Base-by-base conservation (phyloP, 2,888 invertebrate genomes). In the Oxycera nigricornis region DNA sequence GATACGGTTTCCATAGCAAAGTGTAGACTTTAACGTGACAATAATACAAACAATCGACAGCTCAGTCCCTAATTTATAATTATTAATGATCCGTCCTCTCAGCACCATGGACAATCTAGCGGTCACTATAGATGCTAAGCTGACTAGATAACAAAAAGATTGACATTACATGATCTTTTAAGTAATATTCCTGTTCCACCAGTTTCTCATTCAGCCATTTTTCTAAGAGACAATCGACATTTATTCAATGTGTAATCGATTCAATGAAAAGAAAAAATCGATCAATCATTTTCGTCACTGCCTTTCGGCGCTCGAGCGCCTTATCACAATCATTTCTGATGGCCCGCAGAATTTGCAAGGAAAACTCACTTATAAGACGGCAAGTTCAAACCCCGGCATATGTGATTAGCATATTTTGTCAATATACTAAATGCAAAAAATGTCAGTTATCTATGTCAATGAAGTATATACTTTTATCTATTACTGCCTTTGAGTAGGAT, bases 91-190 rank as follows among this genome's bases (percentile, higher is more conserved):
- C 11, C 30, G 17, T 59, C 59, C 59, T 28, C 30, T n/a, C 14
- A n/a, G 9, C 14, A 28, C 30, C 7, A 59, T 59, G 30, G 26
- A 59, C 59, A 59, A 6, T 59, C 59, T 24, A 14, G 26, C 59
- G 59, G 59, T 30, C 30, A 59, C 59, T 59, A 26, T 30, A n/a
- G 30, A 59, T 26, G 30, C 59, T 30, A 59, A 30, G 30, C 59
- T 28, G 17, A 59, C 24, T 9, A 24, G 24, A 59, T 28, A 59
- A 30, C 28, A 59, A 55, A 59, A 30, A 59, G 59, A 59, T 59
- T 59, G 30, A 28, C 59, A 59, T 30, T n/a, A 59, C 59, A 59
- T 30, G 59, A 30, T 55, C 30, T 26, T 30, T 59, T 59, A 59
- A 59, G 59, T 59, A 30, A 11, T 22, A 59, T 59, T 59, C 20